These are phyloP conservation scores for Micrastur ruficollis DNA, from an alignment of 2,797 vertebrate genomes.

Conservation along the genomic window DNA sequence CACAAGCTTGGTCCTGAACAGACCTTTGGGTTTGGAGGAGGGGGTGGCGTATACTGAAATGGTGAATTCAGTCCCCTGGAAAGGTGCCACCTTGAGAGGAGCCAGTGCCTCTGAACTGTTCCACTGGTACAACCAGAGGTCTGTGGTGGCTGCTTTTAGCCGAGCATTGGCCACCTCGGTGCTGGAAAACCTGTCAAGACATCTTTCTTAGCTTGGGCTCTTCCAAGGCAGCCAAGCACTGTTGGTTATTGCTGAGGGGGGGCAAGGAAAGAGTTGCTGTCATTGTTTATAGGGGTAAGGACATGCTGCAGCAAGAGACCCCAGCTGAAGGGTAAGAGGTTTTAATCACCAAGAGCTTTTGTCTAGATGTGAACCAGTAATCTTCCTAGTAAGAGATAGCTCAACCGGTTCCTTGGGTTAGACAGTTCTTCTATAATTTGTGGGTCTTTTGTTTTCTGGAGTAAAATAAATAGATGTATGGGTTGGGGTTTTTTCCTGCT, in stretches of 20 bases:
- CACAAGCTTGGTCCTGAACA: not conserved
- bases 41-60: not conserved
- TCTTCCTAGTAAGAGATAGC: not conserved
- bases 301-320: not conserved
- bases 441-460: not conserved
- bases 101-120: not conserved
- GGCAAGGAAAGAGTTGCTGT: not conserved
- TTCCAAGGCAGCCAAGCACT: not conserved
- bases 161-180: accelerated
- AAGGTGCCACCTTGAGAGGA: not conserved
- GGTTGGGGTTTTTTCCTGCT: not conserved
- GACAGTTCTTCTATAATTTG: not conserved
- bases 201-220: not conserved
- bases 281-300: not conserved
- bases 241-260: not conserved
- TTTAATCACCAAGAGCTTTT: not conserved
- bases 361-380: not conserved
- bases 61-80: not conserved
- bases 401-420: not conserved
- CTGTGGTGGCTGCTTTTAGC: not conserved
- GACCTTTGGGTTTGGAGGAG: not conserved
- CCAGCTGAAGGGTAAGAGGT: not conserved
- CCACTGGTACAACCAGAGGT: not conserved
- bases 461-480: not conserved
- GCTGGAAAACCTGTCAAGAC: not conserved